Percentiles rank a stretch among this genome's conserved stretches.
Conservation (phyloP, 2,797 vertebrate genomes). For the Pipistrellus pipistrellus region DNA sequence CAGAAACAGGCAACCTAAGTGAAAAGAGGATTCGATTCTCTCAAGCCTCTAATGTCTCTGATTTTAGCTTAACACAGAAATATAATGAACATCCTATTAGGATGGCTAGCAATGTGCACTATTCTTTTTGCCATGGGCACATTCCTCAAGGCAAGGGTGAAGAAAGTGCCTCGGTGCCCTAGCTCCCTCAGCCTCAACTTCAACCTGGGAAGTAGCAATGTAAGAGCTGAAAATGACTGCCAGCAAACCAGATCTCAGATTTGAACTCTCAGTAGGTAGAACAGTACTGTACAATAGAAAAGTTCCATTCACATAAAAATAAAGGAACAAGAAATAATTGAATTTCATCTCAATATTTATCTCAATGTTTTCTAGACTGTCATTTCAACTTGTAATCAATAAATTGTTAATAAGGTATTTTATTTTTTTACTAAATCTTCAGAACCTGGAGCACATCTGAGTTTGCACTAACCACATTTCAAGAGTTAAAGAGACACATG, state of each 20-base stretch:
- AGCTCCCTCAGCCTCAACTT: neutral
- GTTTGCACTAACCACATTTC: neutral
- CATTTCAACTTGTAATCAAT: neutral
- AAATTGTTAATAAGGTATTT: neutral
- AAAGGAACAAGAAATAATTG: neutral
- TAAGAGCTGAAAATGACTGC: neutral
- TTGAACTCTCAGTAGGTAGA: neutral
- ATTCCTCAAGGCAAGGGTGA: neutral
- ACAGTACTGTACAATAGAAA: neutral
- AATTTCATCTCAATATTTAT: slow-evolving; percentile 38
- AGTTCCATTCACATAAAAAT: neutral
- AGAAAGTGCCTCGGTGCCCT: neutral
- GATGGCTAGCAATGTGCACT: neutral
- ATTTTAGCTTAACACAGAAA: neutral
- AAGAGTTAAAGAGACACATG: neutral
- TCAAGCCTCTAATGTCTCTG: neutral
- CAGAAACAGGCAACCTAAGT: neutral
- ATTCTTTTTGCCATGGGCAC: neutral
- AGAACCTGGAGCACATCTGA: neutral
- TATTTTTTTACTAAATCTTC: neutral
- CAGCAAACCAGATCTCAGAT: neutral
- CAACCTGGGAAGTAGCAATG: neutral
- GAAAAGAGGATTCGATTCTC: neutral
- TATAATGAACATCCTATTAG: no score
- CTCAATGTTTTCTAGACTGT: neutral